These are phyloP conservation scores for Sialis lutaria DNA, from an alignment of 2,888 invertebrate species.

Conservation along the genomic window DNA sequence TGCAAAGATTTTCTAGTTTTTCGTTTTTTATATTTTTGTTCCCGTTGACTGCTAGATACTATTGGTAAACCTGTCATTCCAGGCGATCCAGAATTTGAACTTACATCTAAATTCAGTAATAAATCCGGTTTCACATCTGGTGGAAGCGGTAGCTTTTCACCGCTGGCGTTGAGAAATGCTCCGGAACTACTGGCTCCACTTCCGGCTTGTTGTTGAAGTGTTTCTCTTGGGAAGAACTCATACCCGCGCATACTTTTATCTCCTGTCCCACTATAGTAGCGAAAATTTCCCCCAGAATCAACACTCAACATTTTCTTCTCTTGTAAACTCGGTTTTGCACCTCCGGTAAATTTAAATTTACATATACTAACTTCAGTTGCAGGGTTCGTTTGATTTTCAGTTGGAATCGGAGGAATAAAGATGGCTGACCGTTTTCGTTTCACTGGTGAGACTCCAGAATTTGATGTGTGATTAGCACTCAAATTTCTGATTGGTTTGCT, in stretches of 20 bases:
- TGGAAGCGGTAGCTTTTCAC: slow-evolving; percentile 29
- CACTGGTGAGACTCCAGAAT: slow-evolving; percentile 25
- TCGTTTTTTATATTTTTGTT: slow-evolving; percentile 36
- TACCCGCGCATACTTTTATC: slow-evolving; percentile 61
- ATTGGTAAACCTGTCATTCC: slow-evolving; percentile 8
- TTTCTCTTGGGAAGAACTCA: slow-evolving; percentile 60
- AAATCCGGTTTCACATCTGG: slow-evolving; percentile 8
- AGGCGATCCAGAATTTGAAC: slow-evolving; percentile 14
- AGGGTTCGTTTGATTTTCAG: slow-evolving; percentile 56
- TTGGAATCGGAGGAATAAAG: slow-evolving; percentile 67
- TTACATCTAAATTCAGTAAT: slow-evolving; percentile 2
- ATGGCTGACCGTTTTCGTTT: slow-evolving; percentile 68
- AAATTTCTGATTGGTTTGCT: slow-evolving; percentile 15
- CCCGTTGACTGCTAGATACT: slow-evolving; percentile 10
- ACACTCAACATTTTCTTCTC: slow-evolving; percentile 87
- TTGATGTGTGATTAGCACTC: background rate
- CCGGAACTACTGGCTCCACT: slow-evolving; percentile 33
- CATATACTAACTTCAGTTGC: slow-evolving; percentile 79
- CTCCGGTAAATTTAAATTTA: slow-evolving; percentile 86
- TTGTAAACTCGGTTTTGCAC: slow-evolving; percentile 72
- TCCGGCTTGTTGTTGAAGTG: slow-evolving; percentile 37
- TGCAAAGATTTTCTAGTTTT: slow-evolving; percentile 71
- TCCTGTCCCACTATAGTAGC: slow-evolving; percentile 74
- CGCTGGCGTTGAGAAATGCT: slow-evolving; percentile 30
- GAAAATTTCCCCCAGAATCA: slow-evolving; percentile 74